phyloP scores from a whole-genome alignment of 2,113 vertebrate species.

The Cinclus cinclus region DNA sequence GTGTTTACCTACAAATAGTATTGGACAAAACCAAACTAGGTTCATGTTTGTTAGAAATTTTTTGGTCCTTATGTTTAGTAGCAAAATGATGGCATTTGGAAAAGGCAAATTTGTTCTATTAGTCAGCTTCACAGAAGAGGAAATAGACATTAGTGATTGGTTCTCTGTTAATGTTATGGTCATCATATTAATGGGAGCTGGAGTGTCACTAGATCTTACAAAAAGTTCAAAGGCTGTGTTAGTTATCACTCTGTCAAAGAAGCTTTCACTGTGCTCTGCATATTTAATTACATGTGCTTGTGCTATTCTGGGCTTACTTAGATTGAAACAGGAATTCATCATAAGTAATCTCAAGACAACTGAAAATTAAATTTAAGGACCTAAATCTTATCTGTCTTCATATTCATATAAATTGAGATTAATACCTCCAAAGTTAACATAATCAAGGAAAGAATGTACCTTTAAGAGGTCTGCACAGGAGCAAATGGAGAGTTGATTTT shows the following conservation, averaged over 20 bases:
- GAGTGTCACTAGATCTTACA: not conserved
- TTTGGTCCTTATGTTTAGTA: not conserved
- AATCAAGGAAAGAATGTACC: not conserved
- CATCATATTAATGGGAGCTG: not conserved
- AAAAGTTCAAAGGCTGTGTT: not conserved
- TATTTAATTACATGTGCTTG: not conserved
- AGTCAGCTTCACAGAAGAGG: not conserved
- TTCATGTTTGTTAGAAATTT: not conserved
- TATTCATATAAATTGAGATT: not conserved
- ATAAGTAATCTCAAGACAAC: not conserved
- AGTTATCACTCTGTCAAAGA: not conserved
- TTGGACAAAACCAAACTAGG: not conserved
- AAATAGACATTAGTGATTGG: not conserved
- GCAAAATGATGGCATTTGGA: not conserved
- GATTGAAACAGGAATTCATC: not conserved
- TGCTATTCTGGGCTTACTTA: not conserved
- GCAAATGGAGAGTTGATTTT: not conserved
- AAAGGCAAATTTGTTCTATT: not conserved
- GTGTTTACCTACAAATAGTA: not conserved
- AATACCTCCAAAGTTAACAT: not conserved
- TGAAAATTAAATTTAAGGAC: not conserved
- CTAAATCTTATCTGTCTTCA: not conserved
- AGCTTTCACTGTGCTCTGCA: not conserved
- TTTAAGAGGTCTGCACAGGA: not conserved
- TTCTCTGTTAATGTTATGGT: not conserved